Evolutionary conservation across 1,140 invertebrate species (phyloP).

Genomic region (Battus philenor): DNA sequence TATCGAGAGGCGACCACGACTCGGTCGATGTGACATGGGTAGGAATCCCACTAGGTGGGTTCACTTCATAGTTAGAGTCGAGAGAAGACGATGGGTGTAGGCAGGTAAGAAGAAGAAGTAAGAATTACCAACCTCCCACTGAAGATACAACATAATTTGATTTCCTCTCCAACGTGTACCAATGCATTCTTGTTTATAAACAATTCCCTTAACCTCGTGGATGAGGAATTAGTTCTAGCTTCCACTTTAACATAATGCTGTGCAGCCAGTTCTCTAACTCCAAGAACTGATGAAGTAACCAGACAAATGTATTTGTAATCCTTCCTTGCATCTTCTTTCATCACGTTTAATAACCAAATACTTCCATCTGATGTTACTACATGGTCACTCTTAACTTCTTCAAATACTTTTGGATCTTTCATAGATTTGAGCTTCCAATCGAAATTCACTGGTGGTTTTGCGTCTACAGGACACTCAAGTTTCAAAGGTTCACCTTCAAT

Average conservation of each 20-base stretch:
- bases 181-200: not conserved
- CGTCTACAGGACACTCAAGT: slow-evolving; percentile 5
- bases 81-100: too few species aligned
- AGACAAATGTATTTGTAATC: slow-evolving; percentile 8
- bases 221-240: not conserved
- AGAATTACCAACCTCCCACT: slow-evolving; percentile 9
- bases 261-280: not conserved
- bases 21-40: too few species aligned
- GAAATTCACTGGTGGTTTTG: slow-evolving; percentile 6
- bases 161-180: not conserved
- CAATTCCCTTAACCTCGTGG: slow-evolving; percentile 1
- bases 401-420: too few species aligned
- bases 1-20: too few species aligned
- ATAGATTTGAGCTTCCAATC: not conserved
- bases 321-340: slow-evolving; percentile 4
- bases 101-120: too few species aligned
- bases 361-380: too few species aligned
- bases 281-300: not conserved
- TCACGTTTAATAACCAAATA: slow-evolving; percentile 16
- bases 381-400: too few species aligned
- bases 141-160: slow-evolving; percentile 14
- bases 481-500: not conserved
- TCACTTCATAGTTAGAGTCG: too few species aligned
- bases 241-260: slow-evolving; percentile 4
- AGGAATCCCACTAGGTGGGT: too few species aligned